A percentile compares a stretch with the other conserved stretches of the same genome.
phyloP scores from a whole-genome alignment of 2,113 vertebrate species.

The Shinisaurus crocodilurus region DNA sequence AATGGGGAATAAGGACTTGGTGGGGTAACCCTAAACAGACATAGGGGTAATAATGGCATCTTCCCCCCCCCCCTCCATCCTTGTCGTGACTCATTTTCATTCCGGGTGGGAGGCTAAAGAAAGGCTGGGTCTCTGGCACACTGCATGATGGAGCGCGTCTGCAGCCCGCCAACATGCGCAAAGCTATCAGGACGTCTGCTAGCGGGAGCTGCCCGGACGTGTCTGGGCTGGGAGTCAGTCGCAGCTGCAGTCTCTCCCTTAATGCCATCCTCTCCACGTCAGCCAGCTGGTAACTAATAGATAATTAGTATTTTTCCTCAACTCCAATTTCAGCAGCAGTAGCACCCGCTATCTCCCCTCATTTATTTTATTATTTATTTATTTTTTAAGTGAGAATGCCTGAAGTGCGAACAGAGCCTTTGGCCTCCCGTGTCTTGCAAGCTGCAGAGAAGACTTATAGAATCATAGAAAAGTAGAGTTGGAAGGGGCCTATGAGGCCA shows the following conservation, averaged over 20 bases:
- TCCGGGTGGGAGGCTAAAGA: slow-evolving; percentile 16
- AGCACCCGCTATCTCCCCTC: background rate
- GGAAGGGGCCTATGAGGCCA: too few species aligned
- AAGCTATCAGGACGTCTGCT: slow-evolving; percentile 41
- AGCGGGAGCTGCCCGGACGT: slow-evolving; percentile 66
- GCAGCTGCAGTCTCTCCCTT: slow-evolving; percentile 19
- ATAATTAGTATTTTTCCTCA: slow-evolving; percentile 79
- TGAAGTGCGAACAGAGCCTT: slow-evolving; percentile 65
- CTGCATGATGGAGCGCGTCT: slow-evolving; percentile 49
- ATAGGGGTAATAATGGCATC: slow-evolving; percentile 30
- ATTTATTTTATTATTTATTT: too few species aligned
- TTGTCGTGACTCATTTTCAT: background rate
- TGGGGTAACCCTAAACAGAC: slow-evolving; percentile 63
- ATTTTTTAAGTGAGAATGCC: fast-evolving
- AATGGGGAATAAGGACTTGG: background rate
- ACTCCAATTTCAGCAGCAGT: slow-evolving; percentile 34
- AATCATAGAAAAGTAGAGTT: too few species aligned
- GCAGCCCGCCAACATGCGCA: slow-evolving; percentile 37
- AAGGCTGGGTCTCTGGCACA: background rate
- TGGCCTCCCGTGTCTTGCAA: slow-evolving; percentile 32
- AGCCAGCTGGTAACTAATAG: slow-evolving; percentile 76
- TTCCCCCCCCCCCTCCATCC: background rate
- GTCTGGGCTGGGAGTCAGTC: slow-evolving; percentile 35
- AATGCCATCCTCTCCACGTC: slow-evolving; percentile 46
- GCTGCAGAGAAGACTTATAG: background rate